These are phyloP conservation scores for Lepetodrilus schrolli DNA, from an alignment of 2,888 invertebrate genomes.

Conservation along the genomic window DNA sequence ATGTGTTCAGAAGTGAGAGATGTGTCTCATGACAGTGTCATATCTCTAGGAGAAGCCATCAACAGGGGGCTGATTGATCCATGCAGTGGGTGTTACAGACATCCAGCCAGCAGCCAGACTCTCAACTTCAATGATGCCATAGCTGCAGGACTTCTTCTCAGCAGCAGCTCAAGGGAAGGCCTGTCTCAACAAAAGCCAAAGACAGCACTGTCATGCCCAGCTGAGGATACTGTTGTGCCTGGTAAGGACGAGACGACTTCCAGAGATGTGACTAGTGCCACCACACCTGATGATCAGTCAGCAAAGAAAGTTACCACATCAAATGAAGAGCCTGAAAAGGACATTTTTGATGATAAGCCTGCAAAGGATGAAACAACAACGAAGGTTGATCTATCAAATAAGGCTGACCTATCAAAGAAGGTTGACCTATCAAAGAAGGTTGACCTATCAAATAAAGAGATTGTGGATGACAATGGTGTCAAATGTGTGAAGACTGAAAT, in stretches of 20 bases:
- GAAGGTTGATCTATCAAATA: no score
- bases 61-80: conserved; percentile 74
- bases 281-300: neutral
- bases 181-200: conserved; percentile 42
- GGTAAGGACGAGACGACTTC: neutral
- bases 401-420: no score
- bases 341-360: no score
- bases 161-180: conserved; percentile 64
- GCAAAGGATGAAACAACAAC: no score
- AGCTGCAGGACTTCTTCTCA: conserved; percentile 65
- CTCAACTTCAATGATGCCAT: conserved; percentile 64
- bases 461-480: no score
- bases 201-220: neutral
- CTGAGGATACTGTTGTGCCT: neutral
- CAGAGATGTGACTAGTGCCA: neutral
- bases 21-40: conserved; percentile 62
- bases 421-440: no score
- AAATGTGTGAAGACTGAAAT: no score
- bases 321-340: neutral
- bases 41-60: conserved; percentile 83
- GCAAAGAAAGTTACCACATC: neutral
- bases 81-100: conserved; percentile 56
- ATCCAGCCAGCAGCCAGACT: conserved; percentile 48
- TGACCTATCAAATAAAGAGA: no score
- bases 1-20: conserved; percentile 62